Base-by-base conservation (phyloP, 2,113 vertebrate genomes). In the Cairina moschata region DNA sequence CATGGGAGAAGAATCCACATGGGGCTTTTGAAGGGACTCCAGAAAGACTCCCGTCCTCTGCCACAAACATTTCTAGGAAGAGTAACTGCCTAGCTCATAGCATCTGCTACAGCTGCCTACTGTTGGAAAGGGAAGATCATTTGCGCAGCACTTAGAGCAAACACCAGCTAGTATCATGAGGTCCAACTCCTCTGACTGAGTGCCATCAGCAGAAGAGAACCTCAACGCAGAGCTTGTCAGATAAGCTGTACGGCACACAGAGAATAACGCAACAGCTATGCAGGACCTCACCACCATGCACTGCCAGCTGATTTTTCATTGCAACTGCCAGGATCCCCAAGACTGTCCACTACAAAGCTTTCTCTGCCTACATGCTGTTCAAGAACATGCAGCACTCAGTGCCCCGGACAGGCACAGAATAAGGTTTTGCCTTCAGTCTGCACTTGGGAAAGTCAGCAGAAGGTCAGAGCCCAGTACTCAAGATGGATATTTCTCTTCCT, bases 191-290 rank as follows among this genome's bases (percentile, higher is more conserved):
- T 52, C 25, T 52, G 14, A 42, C 5, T 16, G 17, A 83, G 36
- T 18, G 56, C 5, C 50, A 46, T 10, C 34, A 25, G 11, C 54
- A 60, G 34, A 76, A 68, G 32, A 63, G 32, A 88, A 52, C 10
- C 13, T 10, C 31, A 22, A 15, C 6, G 32, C 14, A 55, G 28
- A 63, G n/a, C 8, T 3, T 48, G 5, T 18, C 4, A 2, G 17
- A 13, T 36, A 68, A 69, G 23, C 20, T 16, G 9, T 7, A 26
- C 0, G 4, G 38, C 29, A 60, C 8, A 40, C 13, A 44, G 36
- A 55, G 42, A 83, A 66, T 28, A 82, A 36, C 0, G 0, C 8
- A 76, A 46, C 20, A 22, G 54, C 54, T 54, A 13, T 2, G 4
- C 16, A 36, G 38, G 78, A 25, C 32, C 66, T 87, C 5, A 1